Evolutionary conservation across 2,888 invertebrate genomes (phyloP).

Genomic region (Cyclophora albipunctata): DNA sequence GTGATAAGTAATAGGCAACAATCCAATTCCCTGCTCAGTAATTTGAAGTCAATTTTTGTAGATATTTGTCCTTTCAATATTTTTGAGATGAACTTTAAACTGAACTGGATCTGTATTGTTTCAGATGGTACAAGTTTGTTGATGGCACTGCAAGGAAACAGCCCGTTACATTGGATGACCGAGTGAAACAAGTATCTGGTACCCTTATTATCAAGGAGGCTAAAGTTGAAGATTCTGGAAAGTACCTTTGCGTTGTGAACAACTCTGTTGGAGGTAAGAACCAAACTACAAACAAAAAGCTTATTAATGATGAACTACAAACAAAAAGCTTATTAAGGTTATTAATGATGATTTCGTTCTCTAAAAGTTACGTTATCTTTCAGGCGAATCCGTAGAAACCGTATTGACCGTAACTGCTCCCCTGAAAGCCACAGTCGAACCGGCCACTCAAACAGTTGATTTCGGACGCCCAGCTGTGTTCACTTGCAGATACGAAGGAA

Average conservation of each 20-base stretch:
- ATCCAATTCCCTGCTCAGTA: neutral
- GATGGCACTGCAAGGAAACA: conserved; percentile 90
- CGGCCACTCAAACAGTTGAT: conserved; percentile 92
- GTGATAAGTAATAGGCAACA: neutral
- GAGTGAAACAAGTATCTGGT: conserved; percentile 94
- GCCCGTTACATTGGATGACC: conserved; percentile 91
- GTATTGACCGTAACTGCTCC: conserved; percentile 95
- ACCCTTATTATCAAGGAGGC: conserved; percentile 94
- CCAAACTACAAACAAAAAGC: neutral
- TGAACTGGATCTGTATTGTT: conserved; percentile 73
- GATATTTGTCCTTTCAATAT: neutral
- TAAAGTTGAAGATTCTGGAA: conserved; percentile 93
- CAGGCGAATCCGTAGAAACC: conserved; percentile 93
- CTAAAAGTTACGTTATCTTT: conserved; percentile 36
- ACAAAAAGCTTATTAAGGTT: too few relatives aligned
- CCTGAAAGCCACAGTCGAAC: conserved; percentile 90
- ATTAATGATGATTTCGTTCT: too few relatives aligned
- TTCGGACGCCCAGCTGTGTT: conserved; percentile 94
- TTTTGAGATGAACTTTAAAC: conserved; percentile 2
- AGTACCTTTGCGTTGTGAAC: conserved; percentile 94
- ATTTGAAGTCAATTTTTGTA: neutral
- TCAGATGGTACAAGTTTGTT: conserved; percentile 95
- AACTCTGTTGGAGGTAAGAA: conserved; percentile 88
- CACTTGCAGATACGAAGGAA: conserved; percentile 92
- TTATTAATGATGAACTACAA: neutral